A percentile compares a stretch with the other conserved stretches of the same genome.
These are phyloP conservation scores for Mystacornis crossleyi DNA, from an alignment of 2,113 vertebrate species.

Conservation along the genomic window DNA sequence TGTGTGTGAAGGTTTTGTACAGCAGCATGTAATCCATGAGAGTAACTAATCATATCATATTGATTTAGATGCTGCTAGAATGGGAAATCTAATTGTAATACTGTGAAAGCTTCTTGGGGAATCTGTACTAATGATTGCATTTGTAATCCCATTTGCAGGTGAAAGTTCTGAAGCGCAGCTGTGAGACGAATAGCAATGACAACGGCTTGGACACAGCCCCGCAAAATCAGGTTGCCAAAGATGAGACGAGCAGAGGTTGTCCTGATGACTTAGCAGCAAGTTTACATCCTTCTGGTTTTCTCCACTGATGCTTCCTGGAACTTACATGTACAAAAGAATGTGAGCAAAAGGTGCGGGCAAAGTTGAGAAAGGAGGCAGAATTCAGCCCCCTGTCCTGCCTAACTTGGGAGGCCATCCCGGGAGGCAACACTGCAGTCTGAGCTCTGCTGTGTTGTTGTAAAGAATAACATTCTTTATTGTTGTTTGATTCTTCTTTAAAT, in stretches of 20 bases:
- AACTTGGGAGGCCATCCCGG: background rate
- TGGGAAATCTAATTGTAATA: constrained; percentile 80
- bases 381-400: background rate
- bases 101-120: constrained; percentile 79
- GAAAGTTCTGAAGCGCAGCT: constrained; percentile 70
- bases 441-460: background rate
- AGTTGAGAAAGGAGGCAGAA: background rate
- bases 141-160: constrained; percentile 83
- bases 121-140: constrained; percentile 79
- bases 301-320: background rate
- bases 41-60: constrained; percentile 83
- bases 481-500: constrained; percentile 8
- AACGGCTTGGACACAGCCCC: background rate
- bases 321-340: background rate
- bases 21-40: constrained; percentile 77
- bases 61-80: constrained; percentile 81
- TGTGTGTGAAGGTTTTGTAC: constrained; percentile 78
- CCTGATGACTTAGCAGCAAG: background rate
- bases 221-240: background rate
- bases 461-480: background rate
- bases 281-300: background rate
- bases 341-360: background rate
- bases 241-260: background rate
- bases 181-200: constrained; percentile 65
- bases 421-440: background rate